Conservation (phyloP, 2,113 vertebrate species). For the Piprites chloris region DNA sequence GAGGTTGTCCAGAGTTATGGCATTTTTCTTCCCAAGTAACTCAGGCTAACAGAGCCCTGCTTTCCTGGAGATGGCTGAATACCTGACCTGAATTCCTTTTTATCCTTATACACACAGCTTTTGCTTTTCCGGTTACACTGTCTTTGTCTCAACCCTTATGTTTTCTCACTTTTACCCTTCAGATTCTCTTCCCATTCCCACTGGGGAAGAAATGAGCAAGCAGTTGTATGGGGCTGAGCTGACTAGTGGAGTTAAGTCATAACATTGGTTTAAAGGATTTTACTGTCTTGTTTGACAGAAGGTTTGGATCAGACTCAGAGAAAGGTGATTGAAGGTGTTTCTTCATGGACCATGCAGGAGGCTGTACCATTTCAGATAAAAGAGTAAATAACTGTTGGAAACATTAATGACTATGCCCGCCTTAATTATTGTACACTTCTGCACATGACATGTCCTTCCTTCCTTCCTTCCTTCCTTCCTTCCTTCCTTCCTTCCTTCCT, state of each 20-base stretch:
- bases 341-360: neutral
- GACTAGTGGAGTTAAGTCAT: neutral
- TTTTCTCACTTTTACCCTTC: neutral
- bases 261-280: neutral
- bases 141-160: neutral
- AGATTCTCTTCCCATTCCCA: neutral
- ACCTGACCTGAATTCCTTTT: neutral
- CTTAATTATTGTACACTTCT: neutral
- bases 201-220: neutral
- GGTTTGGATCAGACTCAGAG: neutral
- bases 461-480: neutral
- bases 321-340: neutral
- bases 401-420: accelerated
- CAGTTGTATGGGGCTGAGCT: neutral
- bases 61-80: neutral
- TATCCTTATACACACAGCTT: neutral
- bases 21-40: neutral
- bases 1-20: accelerated
- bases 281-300: neutral
- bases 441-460: neutral
- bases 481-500: neutral
- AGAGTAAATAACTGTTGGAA: neutral
- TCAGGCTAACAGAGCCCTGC: neutral
- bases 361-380: neutral
- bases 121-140: neutral